These are phyloP conservation scores for Dysdera silvatica DNA, from an alignment of 1,140 invertebrate genomes.

Conservation along the genomic window DNA sequence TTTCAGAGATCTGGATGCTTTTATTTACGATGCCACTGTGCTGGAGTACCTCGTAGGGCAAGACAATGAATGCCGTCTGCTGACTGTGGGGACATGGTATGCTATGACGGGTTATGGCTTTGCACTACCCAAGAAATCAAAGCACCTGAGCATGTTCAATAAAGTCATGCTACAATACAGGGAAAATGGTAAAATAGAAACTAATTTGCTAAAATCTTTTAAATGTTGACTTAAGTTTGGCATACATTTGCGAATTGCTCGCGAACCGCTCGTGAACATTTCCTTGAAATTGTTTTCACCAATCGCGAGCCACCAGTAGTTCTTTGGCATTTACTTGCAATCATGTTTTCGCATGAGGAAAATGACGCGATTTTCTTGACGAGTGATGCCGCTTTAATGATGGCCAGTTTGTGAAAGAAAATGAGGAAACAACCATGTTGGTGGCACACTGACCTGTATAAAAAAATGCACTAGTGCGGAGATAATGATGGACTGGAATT, in stretches of 20 bases:
- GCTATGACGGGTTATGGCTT: slow-evolving; percentile 84
- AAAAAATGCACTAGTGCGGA: too few species aligned
- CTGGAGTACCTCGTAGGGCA: slow-evolving; percentile 84
- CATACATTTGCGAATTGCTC: too few species aligned
- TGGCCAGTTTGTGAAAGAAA: too few species aligned
- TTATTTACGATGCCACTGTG: slow-evolving; percentile 97
- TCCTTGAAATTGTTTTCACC: neutral
- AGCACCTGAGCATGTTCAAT: slow-evolving; percentile 91
- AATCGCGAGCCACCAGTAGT: neutral
- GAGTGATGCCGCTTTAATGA: too few species aligned
- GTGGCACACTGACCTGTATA: too few species aligned
- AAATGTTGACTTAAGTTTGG: neutral
- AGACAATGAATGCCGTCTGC: slow-evolving; percentile 88
- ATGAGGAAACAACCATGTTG: too few species aligned
- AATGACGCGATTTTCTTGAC: too few species aligned
- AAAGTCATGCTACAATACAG: slow-evolving; percentile 86
- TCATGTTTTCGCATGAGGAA: too few species aligned
- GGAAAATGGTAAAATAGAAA: slow-evolving; percentile 68
- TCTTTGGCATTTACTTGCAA: neutral
- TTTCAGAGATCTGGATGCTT: slow-evolving; percentile 82
- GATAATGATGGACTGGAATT: too few species aligned
- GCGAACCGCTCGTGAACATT: too few species aligned
- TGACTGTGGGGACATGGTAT: slow-evolving; percentile 95
- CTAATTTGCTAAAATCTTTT: neutral
- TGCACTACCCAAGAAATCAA: slow-evolving; percentile 91